Conservation (phyloP, 2,888 invertebrate species). For the Scrobipalpa costella region DNA sequence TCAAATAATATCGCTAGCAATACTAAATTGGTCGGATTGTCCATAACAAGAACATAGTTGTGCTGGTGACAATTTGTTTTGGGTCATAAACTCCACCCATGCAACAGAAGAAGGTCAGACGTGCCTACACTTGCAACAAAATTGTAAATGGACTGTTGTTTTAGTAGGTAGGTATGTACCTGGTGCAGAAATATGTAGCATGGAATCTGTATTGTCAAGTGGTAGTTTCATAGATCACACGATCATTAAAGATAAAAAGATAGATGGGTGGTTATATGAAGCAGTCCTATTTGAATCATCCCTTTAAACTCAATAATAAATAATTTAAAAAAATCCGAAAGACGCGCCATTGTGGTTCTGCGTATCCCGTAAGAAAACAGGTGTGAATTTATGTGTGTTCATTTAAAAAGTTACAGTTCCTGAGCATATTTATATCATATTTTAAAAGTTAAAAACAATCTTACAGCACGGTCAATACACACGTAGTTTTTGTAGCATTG, state of each 20-base stretch:
- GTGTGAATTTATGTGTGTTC: too few relatives aligned
- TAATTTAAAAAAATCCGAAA: too few relatives aligned
- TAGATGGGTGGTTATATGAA: too few relatives aligned
- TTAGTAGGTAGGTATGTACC: background rate
- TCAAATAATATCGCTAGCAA: background rate
- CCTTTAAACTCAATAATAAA: too few relatives aligned
- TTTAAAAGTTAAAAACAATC: too few relatives aligned
- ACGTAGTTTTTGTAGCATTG: background rate
- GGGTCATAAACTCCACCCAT: slow-evolving; percentile 16
- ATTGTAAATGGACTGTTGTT: slow-evolving; percentile 6
- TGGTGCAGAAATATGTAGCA: background rate
- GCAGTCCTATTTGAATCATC: too few relatives aligned
- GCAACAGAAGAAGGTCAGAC: slow-evolving; percentile 18
- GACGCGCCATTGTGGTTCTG: too few relatives aligned
- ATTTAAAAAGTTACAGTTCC: too few relatives aligned
- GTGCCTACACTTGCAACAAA: slow-evolving; percentile 18
- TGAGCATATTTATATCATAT: too few relatives aligned
- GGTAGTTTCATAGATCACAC: background rate
- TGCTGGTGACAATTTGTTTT: slow-evolving; percentile 9
- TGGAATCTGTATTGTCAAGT: background rate
- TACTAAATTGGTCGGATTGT: background rate
- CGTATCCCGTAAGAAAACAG: too few relatives aligned
- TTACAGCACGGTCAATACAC: too few relatives aligned
- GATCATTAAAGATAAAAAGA: too few relatives aligned
- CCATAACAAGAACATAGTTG: background rate